Base-by-base conservation (phyloP, 2,113 vertebrate genomes). In the Psittacula cyanocephala region DNA sequence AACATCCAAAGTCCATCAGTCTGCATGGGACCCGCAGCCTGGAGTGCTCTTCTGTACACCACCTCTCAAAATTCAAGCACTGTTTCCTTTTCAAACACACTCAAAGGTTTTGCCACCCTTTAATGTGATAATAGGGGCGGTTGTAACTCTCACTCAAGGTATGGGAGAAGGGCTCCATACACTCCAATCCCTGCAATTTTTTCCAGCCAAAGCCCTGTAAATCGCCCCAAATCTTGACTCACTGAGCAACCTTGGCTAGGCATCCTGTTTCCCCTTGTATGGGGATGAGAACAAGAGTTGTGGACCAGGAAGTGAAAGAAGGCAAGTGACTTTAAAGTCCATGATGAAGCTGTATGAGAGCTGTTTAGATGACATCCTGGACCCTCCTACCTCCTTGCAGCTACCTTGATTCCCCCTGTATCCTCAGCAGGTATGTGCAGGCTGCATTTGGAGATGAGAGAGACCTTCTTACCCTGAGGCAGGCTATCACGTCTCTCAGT, bases 1-100 rank as follows among this genome's bases (percentile, higher is more conserved):
- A 76, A 22, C 13, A 29, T 14, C 6, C 0, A 0, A 67, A 75
- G 9, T 46, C 31, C 2, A 0, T 37, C 62, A 39, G 18, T 47
- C 27, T 93, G 52, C 43, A n/a, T 50, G 52, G 25, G 13, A 28
- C 20, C n/a, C 0, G 1, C 4, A 69, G 47, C 17, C 25, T 43
- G 39, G 29, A 50, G n/a, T 23, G 43, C 17, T 79, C 31, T 49
- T 81, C 47, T 35, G 7, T 23, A 39, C 17, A 46, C 13, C 9
- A 4, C 20, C 52, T 88, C 57, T 76, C 47, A 64, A 80, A 88
- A 82, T 55, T 67, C 50, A 60, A 10, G 29, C 11, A 50, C 3
- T 1, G 0, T 37, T 87, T 85, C 29, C 17, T 59, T 82, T 37
- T 46, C 25, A 82, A 79, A 67, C 11, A 68, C 11, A 60, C 52